These are phyloP conservation scores for Tetramorium alpestre DNA, from an alignment of 1,140 invertebrate species.

Conservation along the genomic window DNA sequence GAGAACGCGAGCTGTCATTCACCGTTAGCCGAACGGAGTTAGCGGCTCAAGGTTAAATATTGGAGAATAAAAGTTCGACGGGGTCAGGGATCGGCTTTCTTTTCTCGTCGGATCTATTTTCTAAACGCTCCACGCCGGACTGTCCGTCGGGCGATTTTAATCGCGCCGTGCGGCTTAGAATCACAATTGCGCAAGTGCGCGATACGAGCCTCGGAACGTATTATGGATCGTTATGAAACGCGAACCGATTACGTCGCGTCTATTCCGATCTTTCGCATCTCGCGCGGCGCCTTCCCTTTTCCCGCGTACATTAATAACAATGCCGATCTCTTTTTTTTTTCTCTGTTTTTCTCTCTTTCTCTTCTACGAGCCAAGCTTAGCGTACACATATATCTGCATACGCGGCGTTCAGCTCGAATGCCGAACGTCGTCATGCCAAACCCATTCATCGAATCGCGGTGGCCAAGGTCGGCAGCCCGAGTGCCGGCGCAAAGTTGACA, in stretches of 20 bases:
- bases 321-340: background rate
- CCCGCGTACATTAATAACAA: background rate
- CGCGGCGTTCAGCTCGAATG: background rate
- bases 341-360: too few species aligned
- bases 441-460: slow-evolving; percentile 51
- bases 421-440: background rate
- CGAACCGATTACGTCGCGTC: slow-evolving; percentile 42
- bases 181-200: background rate
- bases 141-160: background rate
- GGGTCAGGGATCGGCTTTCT: background rate
- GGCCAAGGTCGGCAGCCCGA: slow-evolving; percentile 23
- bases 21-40: background rate
- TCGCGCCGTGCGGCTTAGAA: background rate
- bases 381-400: background rate
- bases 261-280: slow-evolving; percentile 50
- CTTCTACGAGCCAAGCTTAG: background rate
- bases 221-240: slow-evolving; percentile 24
- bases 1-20: background rate
- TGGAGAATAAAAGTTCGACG: background rate
- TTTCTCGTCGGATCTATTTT: background rate
- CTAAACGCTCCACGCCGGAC: background rate
- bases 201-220: slow-evolving; percentile 49
- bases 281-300: slow-evolving; percentile 36
- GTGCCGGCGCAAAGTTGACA: slow-evolving; percentile 22
- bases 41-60: background rate